Evolutionary conservation across 2,113 vertebrate genomes (phyloP).

Genomic region (Brachypteracias leptosomus): DNA sequence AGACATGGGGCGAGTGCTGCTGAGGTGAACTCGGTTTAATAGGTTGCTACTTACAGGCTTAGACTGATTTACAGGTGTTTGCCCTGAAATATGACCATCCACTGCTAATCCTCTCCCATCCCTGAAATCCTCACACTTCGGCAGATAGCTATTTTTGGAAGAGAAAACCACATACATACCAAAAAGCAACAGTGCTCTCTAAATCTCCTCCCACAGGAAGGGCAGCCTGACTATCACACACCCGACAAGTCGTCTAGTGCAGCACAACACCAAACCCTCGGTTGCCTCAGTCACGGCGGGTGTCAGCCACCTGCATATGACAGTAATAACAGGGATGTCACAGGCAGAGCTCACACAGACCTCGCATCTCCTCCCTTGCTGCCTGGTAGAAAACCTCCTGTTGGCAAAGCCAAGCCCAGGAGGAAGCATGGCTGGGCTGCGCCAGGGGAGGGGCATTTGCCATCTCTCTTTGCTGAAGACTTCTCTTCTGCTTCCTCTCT

Average conservation of each 20-base stretch:
- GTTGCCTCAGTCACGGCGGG: not conserved
- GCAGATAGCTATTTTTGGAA: slow-evolving; percentile 17
- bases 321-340: slow-evolving; percentile 47
- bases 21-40: slow-evolving; percentile 52
- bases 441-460: not conserved
- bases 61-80: slow-evolving; percentile 55
- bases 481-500: not conserved
- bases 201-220: slow-evolving; percentile 2
- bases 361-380: not conserved
- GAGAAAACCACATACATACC: not conserved
- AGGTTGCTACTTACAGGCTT: slow-evolving; percentile 52
- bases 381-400: not conserved
- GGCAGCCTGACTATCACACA: slow-evolving; percentile 2
- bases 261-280: not conserved
- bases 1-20: not conserved
- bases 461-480: not conserved
- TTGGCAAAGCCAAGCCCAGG: not conserved
- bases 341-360: not conserved
- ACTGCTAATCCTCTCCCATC: slow-evolving; percentile 29
- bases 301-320: slow-evolving; percentile 27
- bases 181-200: not conserved
- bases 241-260: not conserved
- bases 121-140: slow-evolving; percentile 24
- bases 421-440: not conserved
- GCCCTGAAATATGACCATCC: slow-evolving; percentile 51